A percentile compares a stretch with the other conserved stretches of the same genome.
Conservation (phyloP, 2,113 vertebrate species). For the Indicator maculatus region DNA sequence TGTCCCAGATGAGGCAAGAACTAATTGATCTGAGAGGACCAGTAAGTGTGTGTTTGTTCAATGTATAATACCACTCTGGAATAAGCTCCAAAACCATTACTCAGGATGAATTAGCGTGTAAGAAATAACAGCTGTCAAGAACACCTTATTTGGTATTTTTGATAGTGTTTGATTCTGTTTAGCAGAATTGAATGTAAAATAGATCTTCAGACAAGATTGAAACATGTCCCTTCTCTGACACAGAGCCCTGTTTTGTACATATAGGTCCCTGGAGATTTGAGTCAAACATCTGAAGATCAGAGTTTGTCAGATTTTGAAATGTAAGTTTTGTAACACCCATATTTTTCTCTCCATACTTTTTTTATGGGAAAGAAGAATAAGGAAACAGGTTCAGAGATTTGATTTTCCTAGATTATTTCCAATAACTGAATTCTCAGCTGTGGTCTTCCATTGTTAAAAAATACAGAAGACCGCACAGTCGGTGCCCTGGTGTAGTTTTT, state of each 20-base stretch:
- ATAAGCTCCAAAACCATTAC: not conserved
- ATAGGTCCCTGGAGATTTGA: slow-evolving; percentile 96
- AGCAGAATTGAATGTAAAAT: not conserved
- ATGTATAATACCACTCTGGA: not conserved
- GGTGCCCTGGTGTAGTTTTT: not conserved
- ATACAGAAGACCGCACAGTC: not conserved
- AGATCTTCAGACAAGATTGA: not conserved
- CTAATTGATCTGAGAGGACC: slow-evolving; percentile 95
- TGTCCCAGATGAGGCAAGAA: slow-evolving; percentile 96
- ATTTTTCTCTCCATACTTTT: not conserved
- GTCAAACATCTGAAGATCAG: slow-evolving; percentile 98
- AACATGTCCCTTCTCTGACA: not conserved
- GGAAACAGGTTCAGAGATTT: not conserved
- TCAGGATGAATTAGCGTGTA: not conserved
- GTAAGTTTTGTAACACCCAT: slow-evolving; percentile 78
- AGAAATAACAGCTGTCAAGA: not conserved
- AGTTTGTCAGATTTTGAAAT: slow-evolving; percentile 99
- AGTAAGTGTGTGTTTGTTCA: slow-evolving; percentile 75
- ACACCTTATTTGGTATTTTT: not conserved
- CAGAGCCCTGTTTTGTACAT: slow-evolving; percentile 13
- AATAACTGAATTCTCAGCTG: not conserved
- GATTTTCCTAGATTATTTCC: not conserved
- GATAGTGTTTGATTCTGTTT: not conserved
- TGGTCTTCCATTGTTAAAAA: not conserved
- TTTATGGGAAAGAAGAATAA: not conserved